Conservation (phyloP, 2,888 invertebrate species). For the Drosophila neutralis region DNA sequence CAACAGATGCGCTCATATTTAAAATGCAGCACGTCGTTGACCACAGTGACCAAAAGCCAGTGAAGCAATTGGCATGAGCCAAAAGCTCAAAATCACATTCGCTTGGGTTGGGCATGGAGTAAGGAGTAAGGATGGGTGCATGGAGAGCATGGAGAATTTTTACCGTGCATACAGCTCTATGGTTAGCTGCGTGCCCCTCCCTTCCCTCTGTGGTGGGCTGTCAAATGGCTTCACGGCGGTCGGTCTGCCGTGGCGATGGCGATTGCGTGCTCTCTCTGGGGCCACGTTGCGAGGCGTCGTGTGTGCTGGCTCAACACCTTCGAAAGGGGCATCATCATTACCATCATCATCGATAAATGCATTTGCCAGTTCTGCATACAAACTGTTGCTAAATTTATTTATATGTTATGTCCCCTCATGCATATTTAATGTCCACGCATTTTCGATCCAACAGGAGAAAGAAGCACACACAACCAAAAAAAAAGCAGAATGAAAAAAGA, state of each 20-base stretch:
- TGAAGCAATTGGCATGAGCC: slow-evolving; percentile 42
- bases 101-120: neutral
- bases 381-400: slow-evolving; percentile 81
- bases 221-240: slow-evolving; percentile 72
- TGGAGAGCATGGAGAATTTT: slow-evolving; percentile 25
- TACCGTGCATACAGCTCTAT: slow-evolving; percentile 17
- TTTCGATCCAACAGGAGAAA: slow-evolving; percentile 38
- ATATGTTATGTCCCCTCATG: slow-evolving; percentile 81
- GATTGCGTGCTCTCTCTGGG: slow-evolving; percentile 55
- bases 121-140: neutral
- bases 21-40: slow-evolving; percentile 69
- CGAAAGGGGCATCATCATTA: slow-evolving; percentile 71
- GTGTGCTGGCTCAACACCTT: slow-evolving; percentile 74
- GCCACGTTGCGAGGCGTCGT: slow-evolving; percentile 60
- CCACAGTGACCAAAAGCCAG: slow-evolving; percentile 46
- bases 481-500: neutral
- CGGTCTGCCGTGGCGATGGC: slow-evolving; percentile 42
- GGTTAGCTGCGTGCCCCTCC: slow-evolving; percentile 4
- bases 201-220: slow-evolving; percentile 33
- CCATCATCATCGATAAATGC: slow-evolving; percentile 78
- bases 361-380: slow-evolving; percentile 76
- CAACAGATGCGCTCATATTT: slow-evolving; percentile 67
- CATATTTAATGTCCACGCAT: slow-evolving; percentile 81
- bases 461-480: slow-evolving; percentile 36
- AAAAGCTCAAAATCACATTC: slow-evolving; percentile 12